A percentile compares a stretch with the other conserved stretches of the same genome.
Conservation (phyloP, 2,888 invertebrate genomes). For the Acronicta psi region DNA sequence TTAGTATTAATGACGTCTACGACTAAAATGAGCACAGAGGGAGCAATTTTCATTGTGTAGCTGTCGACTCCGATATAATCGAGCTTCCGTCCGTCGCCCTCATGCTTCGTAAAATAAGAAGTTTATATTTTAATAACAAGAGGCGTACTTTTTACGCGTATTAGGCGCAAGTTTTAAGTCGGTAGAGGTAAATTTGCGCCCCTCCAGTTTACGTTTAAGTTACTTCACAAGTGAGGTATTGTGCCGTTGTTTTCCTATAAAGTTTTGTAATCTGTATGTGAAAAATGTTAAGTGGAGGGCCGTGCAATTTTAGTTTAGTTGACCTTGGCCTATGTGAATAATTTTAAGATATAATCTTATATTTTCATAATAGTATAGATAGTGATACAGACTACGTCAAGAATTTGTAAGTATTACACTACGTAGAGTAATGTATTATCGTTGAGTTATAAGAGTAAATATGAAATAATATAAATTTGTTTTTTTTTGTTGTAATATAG, state of each 20-base stretch:
- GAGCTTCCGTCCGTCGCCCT: too few relatives aligned
- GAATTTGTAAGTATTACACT: constrained; percentile 54
- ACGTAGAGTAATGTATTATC: constrained; percentile 53
- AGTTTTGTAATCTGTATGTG: too few relatives aligned
- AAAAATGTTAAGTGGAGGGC: too few relatives aligned
- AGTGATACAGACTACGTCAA: constrained; percentile 45
- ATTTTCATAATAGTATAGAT: constrained; percentile 32
- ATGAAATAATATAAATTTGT: constrained; percentile 44
- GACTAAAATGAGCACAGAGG: too few relatives aligned
- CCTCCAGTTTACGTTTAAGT: too few relatives aligned
- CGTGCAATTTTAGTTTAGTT: too few relatives aligned
- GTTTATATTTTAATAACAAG: background rate
- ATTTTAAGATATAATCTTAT: constrained; percentile 45
- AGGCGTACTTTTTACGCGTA: constrained; percentile 27
- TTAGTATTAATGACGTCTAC: too few relatives aligned
- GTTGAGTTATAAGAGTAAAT: constrained; percentile 66
- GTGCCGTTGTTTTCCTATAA: too few relatives aligned
- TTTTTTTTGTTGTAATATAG: constrained; percentile 11
- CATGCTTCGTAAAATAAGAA: background rate
- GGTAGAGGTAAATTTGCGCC: background rate
- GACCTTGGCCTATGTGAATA: constrained; percentile 17
- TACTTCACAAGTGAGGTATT: too few relatives aligned
- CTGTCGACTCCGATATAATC: too few relatives aligned
- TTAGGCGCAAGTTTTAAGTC: constrained; percentile 26
- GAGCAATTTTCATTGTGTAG: too few relatives aligned